These are phyloP conservation scores for Diadromus collaris DNA, from an alignment of 2,888 invertebrate genomes.

Conservation along the genomic window DNA sequence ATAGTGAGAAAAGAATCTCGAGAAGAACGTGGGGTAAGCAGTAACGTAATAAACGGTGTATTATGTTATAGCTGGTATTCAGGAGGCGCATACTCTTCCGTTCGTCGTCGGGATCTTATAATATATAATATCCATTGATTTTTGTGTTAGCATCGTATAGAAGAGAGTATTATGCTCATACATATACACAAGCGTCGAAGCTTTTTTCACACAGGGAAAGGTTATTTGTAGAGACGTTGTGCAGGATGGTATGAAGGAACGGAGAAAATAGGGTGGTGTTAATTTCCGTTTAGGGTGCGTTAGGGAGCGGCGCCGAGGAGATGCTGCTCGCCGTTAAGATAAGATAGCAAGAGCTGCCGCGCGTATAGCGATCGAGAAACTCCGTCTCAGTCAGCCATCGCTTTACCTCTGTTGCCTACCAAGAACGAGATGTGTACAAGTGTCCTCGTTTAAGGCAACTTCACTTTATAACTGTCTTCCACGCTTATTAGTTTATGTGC, in stretches of 20 bases:
- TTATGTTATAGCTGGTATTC: conserved; percentile 32
- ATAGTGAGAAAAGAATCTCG: conserved; percentile 23
- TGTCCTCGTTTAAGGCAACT: not conserved
- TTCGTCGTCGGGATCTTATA: conserved; percentile 25
- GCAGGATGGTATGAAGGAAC: not conserved
- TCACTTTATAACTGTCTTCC: not conserved
- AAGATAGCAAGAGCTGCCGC: conserved; percentile 74
- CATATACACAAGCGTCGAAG: conserved; percentile 35
- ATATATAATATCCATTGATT: conserved; percentile 75
- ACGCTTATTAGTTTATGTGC: not conserved
- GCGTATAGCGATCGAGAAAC: conserved; percentile 40
- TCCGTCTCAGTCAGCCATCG: conserved; percentile 59
- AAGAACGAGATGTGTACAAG: conserved; percentile 5
- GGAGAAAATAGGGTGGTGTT: conserved; percentile 70
- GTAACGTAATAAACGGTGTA: conserved; percentile 44
- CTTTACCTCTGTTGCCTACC: conserved; percentile 42
- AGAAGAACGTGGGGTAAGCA: conserved; percentile 12
- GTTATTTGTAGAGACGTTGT: not conserved
- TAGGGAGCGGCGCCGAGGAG: conserved; percentile 68
- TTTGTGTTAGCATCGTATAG: conserved; percentile 66
- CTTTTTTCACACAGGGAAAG: conserved; percentile 25
- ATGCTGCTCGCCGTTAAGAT: conserved; percentile 76
- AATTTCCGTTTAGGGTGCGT: conserved; percentile 79
- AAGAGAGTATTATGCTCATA: conserved; percentile 29
- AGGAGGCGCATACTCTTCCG: conserved; percentile 12